These are phyloP conservation scores for Gallinago stenura DNA, from an alignment of 2,797 vertebrate species.

Conservation along the genomic window DNA sequence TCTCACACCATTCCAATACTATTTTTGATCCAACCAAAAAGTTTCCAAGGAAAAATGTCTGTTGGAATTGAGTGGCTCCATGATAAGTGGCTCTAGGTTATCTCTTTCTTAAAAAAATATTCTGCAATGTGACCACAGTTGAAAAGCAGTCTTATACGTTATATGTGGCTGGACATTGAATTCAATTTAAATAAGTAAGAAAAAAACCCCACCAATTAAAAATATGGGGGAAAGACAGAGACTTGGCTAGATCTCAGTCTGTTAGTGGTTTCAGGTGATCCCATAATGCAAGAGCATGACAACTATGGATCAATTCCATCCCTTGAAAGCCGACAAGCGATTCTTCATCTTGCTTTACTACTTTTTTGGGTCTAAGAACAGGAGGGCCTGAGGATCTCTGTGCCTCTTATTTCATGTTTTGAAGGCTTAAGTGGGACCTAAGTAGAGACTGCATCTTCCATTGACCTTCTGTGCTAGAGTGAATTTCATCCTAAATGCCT, in stretches of 20 bases:
- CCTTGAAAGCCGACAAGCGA: neutral
- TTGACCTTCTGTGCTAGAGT: neutral
- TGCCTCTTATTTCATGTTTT: neutral
- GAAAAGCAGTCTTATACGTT: neutral
- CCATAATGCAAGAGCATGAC: neutral
- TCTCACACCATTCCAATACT: neutral
- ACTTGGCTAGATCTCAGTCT: neutral
- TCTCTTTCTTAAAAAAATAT: neutral
- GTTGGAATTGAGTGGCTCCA: neutral
- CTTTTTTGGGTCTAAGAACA: neutral
- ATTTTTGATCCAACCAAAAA: neutral
- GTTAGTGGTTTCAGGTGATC: neutral
- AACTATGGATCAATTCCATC: neutral
- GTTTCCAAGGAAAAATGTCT: neutral
- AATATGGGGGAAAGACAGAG: neutral
- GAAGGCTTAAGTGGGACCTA: neutral
- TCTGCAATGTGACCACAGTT: neutral
- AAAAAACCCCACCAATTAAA: neutral
- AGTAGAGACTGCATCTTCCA: neutral
- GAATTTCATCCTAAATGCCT: conserved; percentile 17
- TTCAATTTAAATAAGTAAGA: neutral
- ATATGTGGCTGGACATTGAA: neutral
- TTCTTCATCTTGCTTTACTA: neutral
- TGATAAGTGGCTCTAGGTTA: neutral
- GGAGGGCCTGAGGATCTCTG: neutral